Evolutionary conservation across 2,113 vertebrate species (phyloP).

Genomic region (Macrotis lagotis): DNA sequence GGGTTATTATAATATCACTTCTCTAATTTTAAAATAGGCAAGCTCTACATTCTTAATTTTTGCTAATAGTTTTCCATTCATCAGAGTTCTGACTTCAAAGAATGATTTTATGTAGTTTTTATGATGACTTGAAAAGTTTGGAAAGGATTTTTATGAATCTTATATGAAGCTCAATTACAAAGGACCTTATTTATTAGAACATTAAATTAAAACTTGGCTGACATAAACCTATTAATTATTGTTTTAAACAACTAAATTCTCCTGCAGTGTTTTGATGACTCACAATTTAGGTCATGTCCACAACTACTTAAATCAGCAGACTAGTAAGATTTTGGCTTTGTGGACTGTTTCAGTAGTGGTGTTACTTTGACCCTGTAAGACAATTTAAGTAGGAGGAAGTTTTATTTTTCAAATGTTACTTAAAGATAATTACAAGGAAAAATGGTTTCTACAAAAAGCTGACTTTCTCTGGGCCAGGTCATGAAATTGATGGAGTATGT

Average conservation of each 20-base stretch:
- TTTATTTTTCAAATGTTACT: conserved; percentile 24
- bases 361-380: background rate
- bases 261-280: background rate
- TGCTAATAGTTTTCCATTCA: background rate
- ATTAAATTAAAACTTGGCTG: conserved; percentile 35
- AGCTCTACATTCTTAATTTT: conserved; percentile 16
- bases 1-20: background rate
- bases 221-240: background rate
- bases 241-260: background rate
- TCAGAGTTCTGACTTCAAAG: conserved; percentile 26
- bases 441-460: background rate
- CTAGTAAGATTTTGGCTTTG: background rate
- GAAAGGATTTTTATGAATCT: conserved; percentile 31
- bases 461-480: background rate
- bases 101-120: conserved; percentile 42
- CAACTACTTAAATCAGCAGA: background rate
- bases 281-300: background rate
- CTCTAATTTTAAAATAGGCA: conserved; percentile 28
- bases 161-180: conserved; percentile 18
- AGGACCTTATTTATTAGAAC: background rate
- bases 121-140: conserved; percentile 4
- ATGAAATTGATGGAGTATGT: background rate
- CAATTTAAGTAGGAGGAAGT: background rate
- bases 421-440: conserved; percentile 14
- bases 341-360: background rate